Evolutionary conservation across 2,888 invertebrate species (phyloP), one percentile per base, ranked within the genome.

Genomic region (Caenorhabditis becei): DNA sequence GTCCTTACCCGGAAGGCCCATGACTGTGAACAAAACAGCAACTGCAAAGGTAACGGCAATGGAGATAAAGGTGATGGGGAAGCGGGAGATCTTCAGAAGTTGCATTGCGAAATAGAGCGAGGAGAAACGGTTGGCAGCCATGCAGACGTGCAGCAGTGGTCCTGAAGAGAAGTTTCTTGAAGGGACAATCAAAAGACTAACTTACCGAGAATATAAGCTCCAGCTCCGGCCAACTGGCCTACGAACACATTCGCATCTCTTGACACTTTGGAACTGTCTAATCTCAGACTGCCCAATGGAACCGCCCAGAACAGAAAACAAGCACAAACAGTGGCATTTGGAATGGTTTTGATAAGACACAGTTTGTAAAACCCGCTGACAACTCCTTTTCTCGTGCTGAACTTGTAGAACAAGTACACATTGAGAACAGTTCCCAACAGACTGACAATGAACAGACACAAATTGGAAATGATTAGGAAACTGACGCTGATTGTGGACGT

Each of bases 221-320:
- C 74, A 1, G 74, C 65, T 5, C 74, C 74, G 23, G 74, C 74
- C 16, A 74, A 26, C n/a, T 74, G 74, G 2, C 74, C 74, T 0
- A 74, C 41, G 16, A 74, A 66, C 35, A 74, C 74, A 23, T 74
- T 74, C 10, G 26, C 26, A 51, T 66, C 59, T 14, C 74, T 49
- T 20, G 65, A 59, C 5, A 74, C 74, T n/a, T 58, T 49, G 5
- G 23, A 37, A 41, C 49, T 65, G 58, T 49, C 26, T 0, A 74
- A 18, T 51, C 74, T 23, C 5, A 74, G 32, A 74, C 51, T 74
- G 58, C 74, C 56, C 65, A 74, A 28, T 35, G 74, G 74, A 59
- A 74, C 74, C 20, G 74, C 74, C 74, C 74, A 74, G 23, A 74
- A 65, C 3, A 74, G 49, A 56, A 74, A 74, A 11, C 65, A 74